Evolutionary conservation across 1,140 invertebrate genomes (phyloP).

Genomic region (Halictus rubicundus): DNA sequence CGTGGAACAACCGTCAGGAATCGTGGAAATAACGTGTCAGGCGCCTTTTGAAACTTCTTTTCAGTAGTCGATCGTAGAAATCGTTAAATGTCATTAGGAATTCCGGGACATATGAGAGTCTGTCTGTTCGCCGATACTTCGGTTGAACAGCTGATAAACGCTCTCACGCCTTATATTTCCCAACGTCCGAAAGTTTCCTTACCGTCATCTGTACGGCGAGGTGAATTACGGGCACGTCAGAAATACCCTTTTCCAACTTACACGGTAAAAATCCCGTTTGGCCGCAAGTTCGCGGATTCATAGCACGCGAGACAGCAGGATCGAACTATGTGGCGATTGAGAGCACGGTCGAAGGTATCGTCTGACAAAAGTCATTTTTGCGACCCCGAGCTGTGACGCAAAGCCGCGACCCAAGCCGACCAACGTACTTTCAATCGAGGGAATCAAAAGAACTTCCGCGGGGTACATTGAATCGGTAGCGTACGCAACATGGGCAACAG

Average conservation of each 20-base stretch:
- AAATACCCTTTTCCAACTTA: neutral
- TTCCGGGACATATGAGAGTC: neutral
- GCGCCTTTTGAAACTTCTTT: neutral
- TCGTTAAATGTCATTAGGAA: neutral
- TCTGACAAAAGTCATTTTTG: neutral
- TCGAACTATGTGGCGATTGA: neutral
- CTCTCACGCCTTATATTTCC: neutral
- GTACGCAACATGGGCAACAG: neutral
- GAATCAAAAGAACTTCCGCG: neutral
- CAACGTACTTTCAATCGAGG: neutral
- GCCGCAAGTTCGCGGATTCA: neutral
- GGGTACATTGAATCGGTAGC: neutral
- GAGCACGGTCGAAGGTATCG: neutral
- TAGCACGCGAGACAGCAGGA: neutral
- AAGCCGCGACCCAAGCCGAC: neutral
- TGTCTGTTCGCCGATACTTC: neutral
- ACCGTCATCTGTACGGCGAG: neutral
- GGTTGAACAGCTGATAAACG: neutral
- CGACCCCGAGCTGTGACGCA: neutral
- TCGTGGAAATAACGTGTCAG: neutral
- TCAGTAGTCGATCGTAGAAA: neutral
- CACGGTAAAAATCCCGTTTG: neutral
- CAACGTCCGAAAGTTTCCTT: neutral
- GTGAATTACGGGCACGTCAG: neutral
- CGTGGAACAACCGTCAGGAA: neutral